These are phyloP conservation scores for Lithophane leautieri DNA, from an alignment of 2,888 invertebrate genomes.

Conservation along the genomic window DNA sequence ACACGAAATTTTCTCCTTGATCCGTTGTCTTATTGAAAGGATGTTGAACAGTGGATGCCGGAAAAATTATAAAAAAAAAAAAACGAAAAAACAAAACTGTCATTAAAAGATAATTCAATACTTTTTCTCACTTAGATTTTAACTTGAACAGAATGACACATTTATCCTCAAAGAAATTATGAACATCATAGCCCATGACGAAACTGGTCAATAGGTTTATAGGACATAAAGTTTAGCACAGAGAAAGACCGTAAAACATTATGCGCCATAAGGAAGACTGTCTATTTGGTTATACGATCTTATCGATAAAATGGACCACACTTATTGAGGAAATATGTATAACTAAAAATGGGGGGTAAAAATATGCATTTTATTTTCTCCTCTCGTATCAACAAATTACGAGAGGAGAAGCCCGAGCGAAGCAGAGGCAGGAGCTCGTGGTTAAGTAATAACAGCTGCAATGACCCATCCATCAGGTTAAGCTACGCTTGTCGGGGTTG, in stretches of 20 bases:
- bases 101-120: not conserved
- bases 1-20: not conserved
- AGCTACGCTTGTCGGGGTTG: too few species aligned
- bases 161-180: not conserved
- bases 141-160: not conserved
- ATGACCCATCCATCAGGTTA: too few species aligned
- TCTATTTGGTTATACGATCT: not conserved
- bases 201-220: too few species aligned
- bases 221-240: conserved; percentile 36
- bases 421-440: too few species aligned
- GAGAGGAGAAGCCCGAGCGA: not conserved
- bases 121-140: not conserved
- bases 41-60: too few species aligned
- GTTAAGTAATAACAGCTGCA: too few species aligned
- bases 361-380: not conserved
- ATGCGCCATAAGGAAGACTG: conserved; percentile 22
- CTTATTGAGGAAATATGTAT: conserved; percentile 7
- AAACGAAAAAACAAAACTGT: too few species aligned
- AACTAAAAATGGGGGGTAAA: not conserved
- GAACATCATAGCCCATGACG: conserved; percentile 5
- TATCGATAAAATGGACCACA: conserved; percentile 33
- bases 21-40: not conserved
- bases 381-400: not conserved
- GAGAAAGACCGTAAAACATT: conserved; percentile 29
- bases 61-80: not conserved